Evolutionary conservation across 2,797 vertebrate genomes (phyloP).

Genomic region (Prionace glauca): DNA sequence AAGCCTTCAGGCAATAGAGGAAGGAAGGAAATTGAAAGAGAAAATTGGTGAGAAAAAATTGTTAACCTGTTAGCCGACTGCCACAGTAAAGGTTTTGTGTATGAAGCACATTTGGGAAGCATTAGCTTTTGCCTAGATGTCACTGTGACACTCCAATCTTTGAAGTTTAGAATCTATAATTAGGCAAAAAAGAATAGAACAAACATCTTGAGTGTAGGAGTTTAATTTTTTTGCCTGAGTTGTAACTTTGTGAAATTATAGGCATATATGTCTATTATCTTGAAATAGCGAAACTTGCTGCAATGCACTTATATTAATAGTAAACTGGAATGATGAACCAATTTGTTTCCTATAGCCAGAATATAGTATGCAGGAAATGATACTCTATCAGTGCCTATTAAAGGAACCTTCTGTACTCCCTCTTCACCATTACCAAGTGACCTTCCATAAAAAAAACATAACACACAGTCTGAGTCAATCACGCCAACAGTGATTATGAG

Average conservation of each 20-base stretch:
- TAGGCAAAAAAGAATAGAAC: constrained; percentile 22
- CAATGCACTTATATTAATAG: neutral
- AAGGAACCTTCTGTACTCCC: neutral
- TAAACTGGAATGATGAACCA: neutral
- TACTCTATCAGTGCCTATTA: neutral
- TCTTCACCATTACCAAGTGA: neutral
- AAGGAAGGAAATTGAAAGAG: constrained; percentile 32
- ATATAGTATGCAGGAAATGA: neutral
- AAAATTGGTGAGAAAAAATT: constrained; percentile 26
- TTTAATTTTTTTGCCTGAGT: neutral
- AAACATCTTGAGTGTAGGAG: constrained; percentile 28
- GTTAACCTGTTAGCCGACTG: constrained; percentile 30
- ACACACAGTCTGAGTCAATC: neutral
- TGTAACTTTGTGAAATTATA: neutral
- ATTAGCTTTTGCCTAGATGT: constrained; percentile 20
- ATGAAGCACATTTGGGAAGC: constrained; percentile 34
- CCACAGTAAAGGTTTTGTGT: constrained; percentile 1
- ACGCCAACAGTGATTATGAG: neutral
- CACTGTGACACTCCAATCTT: constrained; percentile 16
- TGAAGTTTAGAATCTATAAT: constrained; percentile 28
- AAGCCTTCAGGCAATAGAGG: constrained; percentile 18
- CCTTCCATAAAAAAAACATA: neutral
- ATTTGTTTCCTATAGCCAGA: neutral
- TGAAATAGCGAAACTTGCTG: neutral
- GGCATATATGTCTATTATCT: neutral